These are phyloP conservation scores for Trachelus tabidus DNA, from an alignment of 2,888 invertebrate genomes.

Conservation along the genomic window DNA sequence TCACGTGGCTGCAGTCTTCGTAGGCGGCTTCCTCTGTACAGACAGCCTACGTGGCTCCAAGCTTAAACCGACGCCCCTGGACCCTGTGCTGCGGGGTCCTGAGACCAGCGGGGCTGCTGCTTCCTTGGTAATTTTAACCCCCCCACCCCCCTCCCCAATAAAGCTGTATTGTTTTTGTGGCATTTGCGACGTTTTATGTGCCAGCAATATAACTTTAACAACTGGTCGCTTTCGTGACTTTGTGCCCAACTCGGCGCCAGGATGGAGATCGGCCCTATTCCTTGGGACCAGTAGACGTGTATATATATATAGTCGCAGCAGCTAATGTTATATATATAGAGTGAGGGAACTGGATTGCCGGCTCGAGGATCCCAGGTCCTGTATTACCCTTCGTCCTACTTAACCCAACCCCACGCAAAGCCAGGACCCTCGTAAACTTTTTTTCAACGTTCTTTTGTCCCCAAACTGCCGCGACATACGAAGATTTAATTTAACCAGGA, in stretches of 20 bases:
- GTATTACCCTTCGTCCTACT: constrained; percentile 31
- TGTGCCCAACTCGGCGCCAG: constrained; percentile 53
- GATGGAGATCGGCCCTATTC: constrained; percentile 1
- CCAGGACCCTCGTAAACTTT: constrained; percentile 62
- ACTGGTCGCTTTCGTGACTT: constrained; percentile 47
- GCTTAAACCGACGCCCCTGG: neutral
- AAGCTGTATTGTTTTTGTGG: constrained; percentile 61
- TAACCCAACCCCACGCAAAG: constrained; percentile 43
- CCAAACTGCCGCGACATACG: constrained; percentile 55
- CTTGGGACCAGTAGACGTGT: neutral
- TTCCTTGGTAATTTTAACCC: constrained; percentile 20
- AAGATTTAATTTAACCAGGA: constrained; percentile 62
- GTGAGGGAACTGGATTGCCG: constrained; percentile 39
- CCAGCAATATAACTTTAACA: constrained; percentile 62
- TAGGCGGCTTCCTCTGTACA: neutral
- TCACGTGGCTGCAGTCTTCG: neutral
- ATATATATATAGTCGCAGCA: neutral
- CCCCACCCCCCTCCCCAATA: constrained; percentile 34
- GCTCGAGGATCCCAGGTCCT: constrained; percentile 16
- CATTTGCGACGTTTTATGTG: constrained; percentile 55
- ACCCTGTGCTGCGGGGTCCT: neutral
- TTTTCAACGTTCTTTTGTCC: constrained; percentile 46
- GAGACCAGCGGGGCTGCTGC: neutral
- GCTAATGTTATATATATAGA: constrained; percentile 2
- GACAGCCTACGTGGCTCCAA: neutral